Base-by-base conservation (phyloP, 2,113 vertebrate species). In the Ranitomeya variabilis region DNA sequence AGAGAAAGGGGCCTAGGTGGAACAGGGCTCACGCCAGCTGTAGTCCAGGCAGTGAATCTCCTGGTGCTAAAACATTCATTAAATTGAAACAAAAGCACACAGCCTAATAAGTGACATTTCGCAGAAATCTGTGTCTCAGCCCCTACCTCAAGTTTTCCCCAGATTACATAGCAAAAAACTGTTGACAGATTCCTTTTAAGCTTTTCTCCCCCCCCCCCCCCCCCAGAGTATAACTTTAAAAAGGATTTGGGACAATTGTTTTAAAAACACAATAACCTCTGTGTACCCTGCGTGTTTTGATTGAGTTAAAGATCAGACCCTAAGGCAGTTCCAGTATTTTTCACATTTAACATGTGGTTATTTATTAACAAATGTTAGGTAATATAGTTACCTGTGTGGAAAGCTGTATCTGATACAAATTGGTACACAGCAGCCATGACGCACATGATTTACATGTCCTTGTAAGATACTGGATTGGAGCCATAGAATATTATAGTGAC, bases 351-450 rank as follows among this genome's bases (percentile, higher is more conserved):
- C n/a, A 21, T 0, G 57, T 26, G 64, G 77, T 80, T 87, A 87
- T 45, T 87, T 62, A 87, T 80, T 87, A 87, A 80, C 62, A 64
- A 59, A 71, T 67, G 59, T 87, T 59, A 71, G 16, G n/a, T 37
- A 54, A 80, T 7, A 6, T 52, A 54, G 67, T 86, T 66, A 86
- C 71, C 12, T 23, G 13, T 16, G 37, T 19, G 6, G 78, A 45
- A 67, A 64, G 51, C 7, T 13, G 7, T 45, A 66, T 23, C 37
- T 52, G 37, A 83, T 54, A n/a, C 2, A n/a, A 52, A 52, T 21
- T 54, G 31, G 31, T 23, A 60, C 18, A 69, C 37, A 45, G 37
- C 37, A 21, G 19, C 60, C 21, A 19, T 66, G 81, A 67, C 64
- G 62, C 64, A 83, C 59, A 83, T 83, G 18, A 1, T 52, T 52